Conservation (phyloP, 2,888 invertebrate genomes). For the Xestia xanthographa region DNA sequence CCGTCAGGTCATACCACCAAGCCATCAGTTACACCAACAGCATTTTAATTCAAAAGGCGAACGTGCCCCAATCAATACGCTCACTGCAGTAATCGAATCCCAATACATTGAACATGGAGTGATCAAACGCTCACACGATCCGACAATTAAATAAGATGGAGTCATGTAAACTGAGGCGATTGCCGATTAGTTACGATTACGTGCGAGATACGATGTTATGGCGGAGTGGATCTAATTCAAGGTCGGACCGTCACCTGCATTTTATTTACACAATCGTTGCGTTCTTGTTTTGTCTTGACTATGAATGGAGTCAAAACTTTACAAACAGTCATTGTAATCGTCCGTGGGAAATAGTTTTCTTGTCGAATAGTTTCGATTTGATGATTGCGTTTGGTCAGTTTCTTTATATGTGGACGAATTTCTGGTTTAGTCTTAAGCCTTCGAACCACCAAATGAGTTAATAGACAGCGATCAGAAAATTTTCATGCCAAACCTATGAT, state of each 20-base stretch:
- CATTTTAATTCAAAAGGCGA: constrained; percentile 59
- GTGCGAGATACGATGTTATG: constrained; percentile 29
- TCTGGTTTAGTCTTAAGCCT: background rate
- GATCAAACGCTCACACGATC: constrained; percentile 64
- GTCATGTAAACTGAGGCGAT: constrained; percentile 55
- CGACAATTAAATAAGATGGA: constrained; percentile 62
- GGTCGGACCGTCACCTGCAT: constrained; percentile 47
- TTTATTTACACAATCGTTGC: constrained; percentile 32
- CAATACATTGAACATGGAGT: constrained; percentile 57
- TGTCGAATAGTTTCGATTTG: background rate
- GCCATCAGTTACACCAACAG: constrained; percentile 53
- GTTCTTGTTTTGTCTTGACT: background rate
- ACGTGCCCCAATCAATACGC: constrained; percentile 61
- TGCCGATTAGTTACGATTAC: constrained; percentile 50
- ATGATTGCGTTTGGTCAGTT: background rate
- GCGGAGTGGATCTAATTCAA: constrained; percentile 58
- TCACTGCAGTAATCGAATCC: constrained; percentile 60
- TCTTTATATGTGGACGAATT: background rate
- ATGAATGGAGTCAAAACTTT: constrained; percentile 6
- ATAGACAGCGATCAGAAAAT: background rate
- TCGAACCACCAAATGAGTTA: background rate
- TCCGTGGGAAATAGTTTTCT: background rate
- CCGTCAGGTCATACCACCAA: constrained; percentile 36
- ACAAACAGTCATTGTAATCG: background rate
- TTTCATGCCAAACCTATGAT: background rate